A percentile compares a stretch with the other conserved stretches of the same genome.
phyloP scores from a whole-genome alignment of 1,140 invertebrate species.

The Drosophila bocqueti region DNA sequence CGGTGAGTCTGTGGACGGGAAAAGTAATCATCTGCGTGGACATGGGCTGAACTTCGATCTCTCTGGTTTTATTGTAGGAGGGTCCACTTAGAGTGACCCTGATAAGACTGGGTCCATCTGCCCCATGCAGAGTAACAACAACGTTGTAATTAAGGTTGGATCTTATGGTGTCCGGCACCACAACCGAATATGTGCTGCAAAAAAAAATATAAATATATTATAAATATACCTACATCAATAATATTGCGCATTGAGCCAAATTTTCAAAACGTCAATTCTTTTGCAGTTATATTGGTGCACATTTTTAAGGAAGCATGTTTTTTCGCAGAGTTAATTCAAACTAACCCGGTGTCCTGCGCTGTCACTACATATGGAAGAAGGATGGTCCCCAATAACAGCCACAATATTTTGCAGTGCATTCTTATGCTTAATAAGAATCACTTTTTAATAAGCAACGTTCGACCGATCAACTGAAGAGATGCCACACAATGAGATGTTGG shows the following conservation, averaged over 20 bases:
- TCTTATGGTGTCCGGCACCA: slow-evolving; percentile 91
- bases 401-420: not conserved
- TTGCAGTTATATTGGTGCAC: no score
- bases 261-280: no score
- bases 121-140: slow-evolving; percentile 89
- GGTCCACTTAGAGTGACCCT: slow-evolving; percentile 90
- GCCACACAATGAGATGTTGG: not conserved
- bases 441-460: not conserved
- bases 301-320: no score
- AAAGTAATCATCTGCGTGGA: slow-evolving; percentile 89
- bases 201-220: not conserved
- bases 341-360: not conserved
- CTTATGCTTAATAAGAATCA: not conserved
- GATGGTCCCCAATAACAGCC: not conserved
- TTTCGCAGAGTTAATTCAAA: not conserved
- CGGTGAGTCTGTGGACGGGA: slow-evolving; percentile 88
- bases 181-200: slow-evolving; percentile 90
- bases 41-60: slow-evolving; percentile 89
- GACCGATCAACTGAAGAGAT: not conserved
- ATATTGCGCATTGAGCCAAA: no score
- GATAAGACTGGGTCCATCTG: slow-evolving; percentile 87
- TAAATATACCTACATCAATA: no score
- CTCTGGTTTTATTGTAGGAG: slow-evolving; percentile 89
- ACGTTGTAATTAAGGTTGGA: slow-evolving; percentile 94
- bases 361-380: slow-evolving; percentile 7